Base-by-base conservation (phyloP, 2,888 invertebrate species). In the Drosophila pseudotalamancana region DNA sequence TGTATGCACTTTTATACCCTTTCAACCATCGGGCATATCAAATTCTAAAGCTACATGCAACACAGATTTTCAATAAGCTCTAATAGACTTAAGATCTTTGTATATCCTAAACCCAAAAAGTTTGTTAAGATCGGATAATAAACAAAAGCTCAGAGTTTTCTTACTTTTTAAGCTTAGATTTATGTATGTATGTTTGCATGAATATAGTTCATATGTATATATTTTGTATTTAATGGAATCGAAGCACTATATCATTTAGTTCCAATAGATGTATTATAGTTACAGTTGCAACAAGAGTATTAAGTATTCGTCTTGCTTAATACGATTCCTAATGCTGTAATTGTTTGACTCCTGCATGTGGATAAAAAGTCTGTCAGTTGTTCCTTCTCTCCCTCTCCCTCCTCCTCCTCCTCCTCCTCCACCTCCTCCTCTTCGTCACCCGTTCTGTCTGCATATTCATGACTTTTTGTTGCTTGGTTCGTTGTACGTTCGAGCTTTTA, bases 391-490 rank as follows among this genome's bases (percentile, higher is more conserved):
- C 46, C 21, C 40, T 31, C 14, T 18, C 11, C n/a, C n/a, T n/a
- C n/a, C n/a, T n/a, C n/a, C n/a, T n/a, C n/a, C n/a, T n/a, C n/a
- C n/a, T n/a, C n/a, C n/a, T n/a, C n/a, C n/a, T n/a, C n/a, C n/a
- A n/a, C n/a, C n/a, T 23, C 43, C 31, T 5, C 48, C 56, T 59
- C 61, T 55, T 18, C 42, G 18, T 19, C 51, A 39, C 40, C 14
- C 25, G 39, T 43, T 19, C 37, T 50, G 45, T 59, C 68, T 71
- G 83, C 87, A 83, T 86, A 86, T 87, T 83, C 83, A 83, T 88
- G 83, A 83, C 77, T 77, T 70, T 81, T 70, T 81, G 87, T 77
- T 76, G 66, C 59, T 65, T 63, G 63, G 74, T 63, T 57, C 40
- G 51, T 62, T 75, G 79, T 56, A 54, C 73, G 69, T 63, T 74